Percentiles rank a stretch among this genome's conserved stretches.
phyloP scores from a whole-genome alignment of 2,797 vertebrate genomes.

The Betta splendens region DNA sequence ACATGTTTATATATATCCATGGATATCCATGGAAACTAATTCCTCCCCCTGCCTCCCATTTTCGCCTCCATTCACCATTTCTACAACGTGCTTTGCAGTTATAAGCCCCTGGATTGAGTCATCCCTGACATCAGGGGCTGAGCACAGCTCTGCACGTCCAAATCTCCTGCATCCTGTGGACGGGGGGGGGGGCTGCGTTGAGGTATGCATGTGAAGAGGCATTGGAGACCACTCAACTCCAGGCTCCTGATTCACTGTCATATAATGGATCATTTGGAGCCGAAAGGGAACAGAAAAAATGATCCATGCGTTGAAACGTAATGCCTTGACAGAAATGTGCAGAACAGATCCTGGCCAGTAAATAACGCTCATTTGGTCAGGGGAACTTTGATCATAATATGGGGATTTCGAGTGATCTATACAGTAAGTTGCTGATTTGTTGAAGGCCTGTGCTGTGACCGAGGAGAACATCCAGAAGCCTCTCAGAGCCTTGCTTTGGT shows the following conservation, averaged over 20 bases:
- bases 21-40: slow-evolving; percentile 47
- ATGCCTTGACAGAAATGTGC: slow-evolving; percentile 74
- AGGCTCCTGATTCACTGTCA: slow-evolving; percentile 77
- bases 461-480: slow-evolving; percentile 34
- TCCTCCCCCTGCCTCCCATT: slow-evolving; percentile 32
- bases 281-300: slow-evolving; percentile 69
- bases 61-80: slow-evolving; percentile 43
- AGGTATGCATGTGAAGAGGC: slow-evolving; percentile 75
- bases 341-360: slow-evolving; percentile 56
- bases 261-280: slow-evolving; percentile 80
- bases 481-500: slow-evolving; percentile 45
- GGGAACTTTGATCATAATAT: slow-evolving; percentile 56
- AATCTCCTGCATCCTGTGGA: slow-evolving; percentile 74
- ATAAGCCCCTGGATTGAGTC: slow-evolving; percentile 72
- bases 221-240: slow-evolving; percentile 73
- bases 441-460: slow-evolving; percentile 41
- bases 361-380: slow-evolving; percentile 52
- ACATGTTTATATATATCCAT: slow-evolving; percentile 57
- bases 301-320: slow-evolving; percentile 71
- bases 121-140: slow-evolving; percentile 71
- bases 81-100: slow-evolving; percentile 51
- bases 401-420: slow-evolving; percentile 55
- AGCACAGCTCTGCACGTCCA: slow-evolving; percentile 67
- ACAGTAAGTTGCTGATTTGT: slow-evolving; percentile 37
- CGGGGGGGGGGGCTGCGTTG: slow-evolving; percentile 27